Conservation (phyloP, 2,888 invertebrate species). For the Hemithea aestivaria region DNA sequence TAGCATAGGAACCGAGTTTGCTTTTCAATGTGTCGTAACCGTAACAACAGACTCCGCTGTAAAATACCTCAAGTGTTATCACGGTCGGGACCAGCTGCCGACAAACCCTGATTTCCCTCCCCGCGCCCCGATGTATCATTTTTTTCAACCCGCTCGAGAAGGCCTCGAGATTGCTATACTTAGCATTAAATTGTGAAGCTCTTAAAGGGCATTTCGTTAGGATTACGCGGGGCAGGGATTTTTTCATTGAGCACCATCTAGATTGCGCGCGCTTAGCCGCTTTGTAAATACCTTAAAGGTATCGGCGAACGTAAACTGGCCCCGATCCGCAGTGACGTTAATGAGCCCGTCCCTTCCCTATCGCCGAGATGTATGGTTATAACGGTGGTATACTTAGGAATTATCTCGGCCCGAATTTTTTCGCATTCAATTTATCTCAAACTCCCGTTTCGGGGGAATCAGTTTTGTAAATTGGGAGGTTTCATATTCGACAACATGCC, state of each 20-base stretch:
- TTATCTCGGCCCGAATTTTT: conserved; percentile 48
- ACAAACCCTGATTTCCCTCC: conserved; percentile 54
- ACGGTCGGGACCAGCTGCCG: conserved; percentile 62
- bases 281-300: conserved; percentile 75
- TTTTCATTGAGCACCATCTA: conserved; percentile 58
- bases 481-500: conserved; percentile 8
- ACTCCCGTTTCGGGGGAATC: conserved; percentile 49
- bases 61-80: conserved; percentile 61
- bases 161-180: conserved; percentile 70
- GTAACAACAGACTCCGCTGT: conserved; percentile 25
- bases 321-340: conserved; percentile 67
- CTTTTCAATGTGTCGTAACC: conserved; percentile 38
- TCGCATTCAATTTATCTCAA: conserved; percentile 47
- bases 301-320: conserved; percentile 67
- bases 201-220: conserved; percentile 63
- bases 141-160: conserved; percentile 65
- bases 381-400: conserved; percentile 51
- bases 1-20: conserved; percentile 33
- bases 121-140: conserved; percentile 58
- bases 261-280: conserved; percentile 61
- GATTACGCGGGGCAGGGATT: conserved; percentile 59
- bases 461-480: conserved; percentile 39
- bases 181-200: conserved; percentile 73
- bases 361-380: conserved; percentile 69
- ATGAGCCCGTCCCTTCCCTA: conserved; percentile 69